A percentile compares a stretch with the other conserved stretches of the same genome.
Evolutionary conservation across 2,888 invertebrate genomes (phyloP).

Genomic region (Brachycybe producta): DNA sequence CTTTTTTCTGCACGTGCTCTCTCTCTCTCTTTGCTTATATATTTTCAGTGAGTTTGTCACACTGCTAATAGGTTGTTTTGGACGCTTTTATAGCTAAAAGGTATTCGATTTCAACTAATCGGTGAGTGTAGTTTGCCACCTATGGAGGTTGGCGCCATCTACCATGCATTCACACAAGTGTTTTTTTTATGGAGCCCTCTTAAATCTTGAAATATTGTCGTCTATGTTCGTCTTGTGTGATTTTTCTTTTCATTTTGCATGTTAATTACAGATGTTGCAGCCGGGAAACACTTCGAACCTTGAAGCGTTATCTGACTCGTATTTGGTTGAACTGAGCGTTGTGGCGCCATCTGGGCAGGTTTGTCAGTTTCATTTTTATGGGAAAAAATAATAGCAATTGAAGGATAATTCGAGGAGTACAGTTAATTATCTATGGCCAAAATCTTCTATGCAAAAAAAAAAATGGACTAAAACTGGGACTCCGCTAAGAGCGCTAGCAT

Average conservation of each 20-base stretch:
- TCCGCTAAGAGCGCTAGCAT: too few relatives aligned
- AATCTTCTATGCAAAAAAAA: not conserved
- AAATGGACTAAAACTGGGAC: too few relatives aligned
- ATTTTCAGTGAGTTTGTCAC: too few relatives aligned
- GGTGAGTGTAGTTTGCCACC: too few relatives aligned
- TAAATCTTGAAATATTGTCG: not conserved
- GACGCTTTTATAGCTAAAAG: too few relatives aligned
- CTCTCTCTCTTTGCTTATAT: too few relatives aligned
- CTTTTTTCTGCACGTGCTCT: too few relatives aligned
- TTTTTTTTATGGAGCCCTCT: too few relatives aligned
- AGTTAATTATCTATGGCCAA: not conserved
- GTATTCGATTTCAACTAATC: too few relatives aligned
- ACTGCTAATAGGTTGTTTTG: too few relatives aligned
- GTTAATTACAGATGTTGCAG: constrained; percentile 44
- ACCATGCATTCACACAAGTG: too few relatives aligned
- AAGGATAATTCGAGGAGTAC: not conserved
- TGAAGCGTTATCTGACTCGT: constrained; percentile 81
- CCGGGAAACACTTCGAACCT: constrained; percentile 38
- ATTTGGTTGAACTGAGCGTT: constrained; percentile 83
- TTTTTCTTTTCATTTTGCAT: not conserved
- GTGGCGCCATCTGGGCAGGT: constrained; percentile 21
- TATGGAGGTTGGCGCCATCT: too few relatives aligned
- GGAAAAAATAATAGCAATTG: not conserved
- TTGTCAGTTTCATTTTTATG: not conserved
- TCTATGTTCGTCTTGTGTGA: not conserved